phyloP scores from a whole-genome alignment of 2,113 vertebrate genomes.

The Pampusana beccarii region DNA sequence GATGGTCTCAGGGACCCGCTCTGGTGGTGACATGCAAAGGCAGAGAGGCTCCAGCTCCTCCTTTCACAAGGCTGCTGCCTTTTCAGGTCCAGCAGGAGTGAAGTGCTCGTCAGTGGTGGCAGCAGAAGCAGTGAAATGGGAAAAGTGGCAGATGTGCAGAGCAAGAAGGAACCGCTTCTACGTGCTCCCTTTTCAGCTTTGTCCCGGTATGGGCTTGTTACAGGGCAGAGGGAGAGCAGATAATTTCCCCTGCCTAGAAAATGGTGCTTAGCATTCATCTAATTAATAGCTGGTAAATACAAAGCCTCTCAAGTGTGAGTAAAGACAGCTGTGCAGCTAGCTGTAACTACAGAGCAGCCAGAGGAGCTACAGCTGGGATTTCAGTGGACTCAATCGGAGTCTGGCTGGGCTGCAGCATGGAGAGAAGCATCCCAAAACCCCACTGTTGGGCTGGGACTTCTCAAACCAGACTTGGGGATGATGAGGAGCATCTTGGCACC shows the following conservation, averaged over 20 bases:
- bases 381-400: background rate
- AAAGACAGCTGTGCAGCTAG: slow-evolving; percentile 4
- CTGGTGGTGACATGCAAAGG: background rate
- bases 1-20: background rate
- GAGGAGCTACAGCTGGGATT: slow-evolving; percentile 24
- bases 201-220: background rate
- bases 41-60: background rate
- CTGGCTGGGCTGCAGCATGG: background rate
- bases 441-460: background rate
- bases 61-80: background rate
- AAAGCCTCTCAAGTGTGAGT: background rate
- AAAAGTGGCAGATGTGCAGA: slow-evolving; percentile 11
- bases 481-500: background rate
- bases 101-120: background rate
- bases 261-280: slow-evolving; percentile 21
- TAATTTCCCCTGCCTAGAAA: slow-evolving; percentile 12
- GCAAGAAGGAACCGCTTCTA: slow-evolving; percentile 5
- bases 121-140: background rate
- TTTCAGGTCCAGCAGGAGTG: background rate
- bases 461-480: background rate
- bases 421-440: background rate
- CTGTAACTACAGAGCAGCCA: background rate
- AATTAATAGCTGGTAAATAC: slow-evolving; percentile 50
- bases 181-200: slow-evolving; percentile 2
- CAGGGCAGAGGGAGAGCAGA: background rate